phyloP scores from a whole-genome alignment of 2,797 vertebrate species.

The Poecile montanus region DNA sequence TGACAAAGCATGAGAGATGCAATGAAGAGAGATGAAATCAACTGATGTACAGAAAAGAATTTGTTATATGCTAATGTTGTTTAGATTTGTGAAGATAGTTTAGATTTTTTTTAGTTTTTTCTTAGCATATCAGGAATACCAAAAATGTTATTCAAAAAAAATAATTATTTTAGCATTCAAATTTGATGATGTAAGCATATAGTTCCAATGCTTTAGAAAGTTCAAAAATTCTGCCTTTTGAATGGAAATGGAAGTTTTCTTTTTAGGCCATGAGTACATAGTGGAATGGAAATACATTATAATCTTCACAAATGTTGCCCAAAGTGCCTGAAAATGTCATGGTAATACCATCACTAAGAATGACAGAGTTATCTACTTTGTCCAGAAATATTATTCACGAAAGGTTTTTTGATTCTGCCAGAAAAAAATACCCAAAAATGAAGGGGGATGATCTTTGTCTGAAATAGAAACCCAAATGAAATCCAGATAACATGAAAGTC shows the following conservation, averaged over 20 bases:
- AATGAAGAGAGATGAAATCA: not conserved
- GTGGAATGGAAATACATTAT: not conserved
- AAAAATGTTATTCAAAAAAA: not conserved
- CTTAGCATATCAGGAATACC: not conserved
- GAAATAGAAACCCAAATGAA: not conserved
- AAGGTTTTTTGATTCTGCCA: not conserved
- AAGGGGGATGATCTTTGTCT: not conserved
- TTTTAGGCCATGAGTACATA: not conserved
- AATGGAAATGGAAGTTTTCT: not conserved
- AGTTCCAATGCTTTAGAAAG: not conserved
- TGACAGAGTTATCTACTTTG: not conserved
- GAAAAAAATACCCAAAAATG: not conserved
- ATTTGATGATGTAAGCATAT: not conserved
- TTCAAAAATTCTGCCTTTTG: not conserved
- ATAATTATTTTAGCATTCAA: not conserved
- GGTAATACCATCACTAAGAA: not conserved
- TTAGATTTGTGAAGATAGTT: not conserved
- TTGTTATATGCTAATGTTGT: not conserved
- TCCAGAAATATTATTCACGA: not conserved
- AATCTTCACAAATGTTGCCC: not conserved
- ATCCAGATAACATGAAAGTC: not conserved
- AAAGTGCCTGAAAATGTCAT: not conserved
- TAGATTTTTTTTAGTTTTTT: not conserved
- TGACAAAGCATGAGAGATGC: not conserved
- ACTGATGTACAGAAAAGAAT: not conserved